Conservation (phyloP, 2,113 vertebrate species). For the Equus quagga region DNA sequence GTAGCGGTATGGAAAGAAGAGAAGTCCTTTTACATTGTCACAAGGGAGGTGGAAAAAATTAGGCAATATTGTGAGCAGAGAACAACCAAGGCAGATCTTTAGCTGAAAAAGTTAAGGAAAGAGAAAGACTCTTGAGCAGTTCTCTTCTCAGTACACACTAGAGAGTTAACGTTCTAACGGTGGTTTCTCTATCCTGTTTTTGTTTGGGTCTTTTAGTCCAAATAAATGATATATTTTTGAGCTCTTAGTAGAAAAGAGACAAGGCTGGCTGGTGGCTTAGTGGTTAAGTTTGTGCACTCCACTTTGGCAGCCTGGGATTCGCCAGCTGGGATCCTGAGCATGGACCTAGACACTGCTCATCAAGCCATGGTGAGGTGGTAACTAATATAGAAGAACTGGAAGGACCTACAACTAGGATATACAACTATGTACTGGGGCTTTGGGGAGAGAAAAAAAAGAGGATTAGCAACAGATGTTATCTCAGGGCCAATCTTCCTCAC, state of each 20-base stretch:
- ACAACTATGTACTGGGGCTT: too few species aligned
- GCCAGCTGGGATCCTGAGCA: too few species aligned
- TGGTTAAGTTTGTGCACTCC: too few species aligned
- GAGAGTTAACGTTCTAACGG: background rate
- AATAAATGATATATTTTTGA: background rate
- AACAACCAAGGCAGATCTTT: background rate
- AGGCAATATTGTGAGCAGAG: background rate
- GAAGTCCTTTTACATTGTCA: background rate
- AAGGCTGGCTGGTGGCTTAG: too few species aligned
- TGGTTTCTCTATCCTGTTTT: background rate
- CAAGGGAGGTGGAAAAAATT: background rate
- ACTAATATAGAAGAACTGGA: too few species aligned
- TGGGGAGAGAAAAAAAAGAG: too few species aligned
- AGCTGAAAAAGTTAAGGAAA: background rate
- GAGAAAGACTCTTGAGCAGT: background rate
- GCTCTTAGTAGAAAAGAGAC: background rate
- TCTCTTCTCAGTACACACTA: background rate
- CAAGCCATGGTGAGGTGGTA: too few species aligned
- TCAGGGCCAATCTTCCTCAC: too few species aligned
- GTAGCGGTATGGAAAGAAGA: background rate
- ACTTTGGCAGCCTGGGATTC: too few species aligned
- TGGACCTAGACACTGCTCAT: too few species aligned
- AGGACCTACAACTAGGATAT: too few species aligned
- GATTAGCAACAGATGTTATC: too few species aligned
- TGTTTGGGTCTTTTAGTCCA: background rate